Base-by-base conservation (phyloP, 2,888 invertebrate genomes). In the Drosophila lacicola region DNA sequence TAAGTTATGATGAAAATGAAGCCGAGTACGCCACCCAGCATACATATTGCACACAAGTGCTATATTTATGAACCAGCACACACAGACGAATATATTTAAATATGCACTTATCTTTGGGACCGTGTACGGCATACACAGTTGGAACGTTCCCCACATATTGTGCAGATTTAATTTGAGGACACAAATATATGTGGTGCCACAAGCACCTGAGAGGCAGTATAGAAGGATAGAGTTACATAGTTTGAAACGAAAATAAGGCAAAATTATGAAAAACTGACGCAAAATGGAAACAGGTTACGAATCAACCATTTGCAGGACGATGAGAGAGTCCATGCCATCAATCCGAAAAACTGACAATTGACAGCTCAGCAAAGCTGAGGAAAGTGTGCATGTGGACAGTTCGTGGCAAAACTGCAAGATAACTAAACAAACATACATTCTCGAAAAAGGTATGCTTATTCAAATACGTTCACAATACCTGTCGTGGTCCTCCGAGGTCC, bases 301-400 rank as follows among this genome's bases (percentile, higher is more conserved):
- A 53, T 63, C 65, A 50, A 69, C 57, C 62, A 45, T 55, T 70
- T 25, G 36, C 29, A 25, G 21, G 34, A 21, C 5, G 39, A 29
- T 42, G 44, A 1, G 8, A 17, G 50, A 14, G 21, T 36, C 34
- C 45, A 25, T 69, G 47, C 39, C 50, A 45, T 60, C 89, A 89
- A 88, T 88, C 72, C 70, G 50, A 69, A 85, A 80, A 69, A 75
- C 67, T 88, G 88, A 80, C 89, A 86, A 86, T 89, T 89, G 89
- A 72, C 82, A 77, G 74, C 73, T 67, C 82, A 77, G 74, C 73
- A 69, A 69, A 61, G 67, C 66, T 60, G 64, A 74, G 56, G 34
- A 68, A 70, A 71, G 68, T 65, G 39, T 58, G 49, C 57, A 65
- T 58, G 67, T 50, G 62, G 25, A 61, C 45, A 69, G 63, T 47